Conservation (phyloP, 2,888 invertebrate species). For the Priocnemis perturbator region DNA sequence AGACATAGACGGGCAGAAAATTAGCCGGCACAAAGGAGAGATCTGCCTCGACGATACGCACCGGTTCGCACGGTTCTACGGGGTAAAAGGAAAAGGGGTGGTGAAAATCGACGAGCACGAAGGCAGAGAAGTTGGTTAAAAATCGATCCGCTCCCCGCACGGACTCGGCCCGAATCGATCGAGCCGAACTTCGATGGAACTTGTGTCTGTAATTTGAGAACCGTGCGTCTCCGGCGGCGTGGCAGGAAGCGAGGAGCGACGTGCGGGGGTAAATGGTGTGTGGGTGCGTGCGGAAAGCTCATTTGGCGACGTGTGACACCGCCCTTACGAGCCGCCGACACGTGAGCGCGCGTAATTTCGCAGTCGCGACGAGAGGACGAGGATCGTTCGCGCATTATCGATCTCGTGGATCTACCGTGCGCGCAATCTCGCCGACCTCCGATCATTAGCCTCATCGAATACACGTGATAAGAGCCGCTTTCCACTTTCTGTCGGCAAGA, state of each 20-base stretch:
- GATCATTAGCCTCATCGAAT: constrained; percentile 41
- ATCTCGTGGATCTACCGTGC: constrained; percentile 31
- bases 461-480: constrained; percentile 15
- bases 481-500: too few relatives aligned
- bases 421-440: constrained; percentile 18
- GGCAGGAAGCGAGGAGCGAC: background rate
- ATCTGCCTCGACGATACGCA: too few relatives aligned
- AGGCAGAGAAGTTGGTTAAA: too few relatives aligned
- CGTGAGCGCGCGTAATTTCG: constrained; percentile 39
- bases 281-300: constrained; percentile 35
- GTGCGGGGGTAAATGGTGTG: background rate
- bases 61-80: too few relatives aligned
- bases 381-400: constrained; percentile 23
- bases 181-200: too few relatives aligned
- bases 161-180: too few relatives aligned
- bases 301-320: constrained; percentile 41
- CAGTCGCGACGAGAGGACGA: constrained; percentile 28
- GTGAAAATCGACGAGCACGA: background rate
- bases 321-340: background rate
- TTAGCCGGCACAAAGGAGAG: constrained; percentile 8
- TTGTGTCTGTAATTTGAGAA: too few relatives aligned
- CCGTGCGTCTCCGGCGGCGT: too few relatives aligned
- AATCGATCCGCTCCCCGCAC: too few relatives aligned
- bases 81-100: background rate
- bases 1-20: constrained; percentile 8